Evolutionary conservation across 2,888 invertebrate species (phyloP), one percentile per base, ranked within the genome.

Genomic region (Matsumyia berberina): DNA sequence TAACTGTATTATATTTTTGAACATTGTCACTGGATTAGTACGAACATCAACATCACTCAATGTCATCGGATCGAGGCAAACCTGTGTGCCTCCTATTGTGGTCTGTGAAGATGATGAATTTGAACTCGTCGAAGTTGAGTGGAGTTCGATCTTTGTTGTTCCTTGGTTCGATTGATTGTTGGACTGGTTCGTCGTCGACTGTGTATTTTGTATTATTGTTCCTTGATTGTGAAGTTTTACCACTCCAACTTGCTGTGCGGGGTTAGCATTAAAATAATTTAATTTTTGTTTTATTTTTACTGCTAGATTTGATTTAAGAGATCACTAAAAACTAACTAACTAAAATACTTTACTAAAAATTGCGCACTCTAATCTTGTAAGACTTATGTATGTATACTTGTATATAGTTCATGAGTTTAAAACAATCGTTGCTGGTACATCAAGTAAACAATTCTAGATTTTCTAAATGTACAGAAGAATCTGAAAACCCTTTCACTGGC

Each of bases 1-100:
- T 42, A 66, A 58, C 55, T 73, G 67, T 15, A 55, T 62, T 42
- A 35, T 15, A 76, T 67, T 78, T 86, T 70, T 57, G 67, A 55
- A 60, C 80, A 70, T 66, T 53, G 81, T 78, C 69, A 76, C 70
- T 79, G 77, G 55, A 89, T 90, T 89, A 90, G 91, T 93, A 93
- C 94, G 93, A 94, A 95, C 95, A 94, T 95, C 95, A 90, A 95
- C 95, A 91, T 95, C 95, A 85, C 93, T 93, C 88, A 94, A 94
- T 90, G 94, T 94, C 94, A 95, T 95, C 93, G 95, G 94, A 91
- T 95, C 95, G 92, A 95, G 94, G 95, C 95, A 95, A 93, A 95
- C 95, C 94, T 95, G 95, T 90, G 94, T 94, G 90, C 94, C 74
- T 42, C 85, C 85, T 70, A 85, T 91, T 88, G 92, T 90, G 81